These are phyloP conservation scores for Aselliscus stoliczkanus DNA, from an alignment of 2,797 vertebrate genomes.

Conservation along the genomic window DNA sequence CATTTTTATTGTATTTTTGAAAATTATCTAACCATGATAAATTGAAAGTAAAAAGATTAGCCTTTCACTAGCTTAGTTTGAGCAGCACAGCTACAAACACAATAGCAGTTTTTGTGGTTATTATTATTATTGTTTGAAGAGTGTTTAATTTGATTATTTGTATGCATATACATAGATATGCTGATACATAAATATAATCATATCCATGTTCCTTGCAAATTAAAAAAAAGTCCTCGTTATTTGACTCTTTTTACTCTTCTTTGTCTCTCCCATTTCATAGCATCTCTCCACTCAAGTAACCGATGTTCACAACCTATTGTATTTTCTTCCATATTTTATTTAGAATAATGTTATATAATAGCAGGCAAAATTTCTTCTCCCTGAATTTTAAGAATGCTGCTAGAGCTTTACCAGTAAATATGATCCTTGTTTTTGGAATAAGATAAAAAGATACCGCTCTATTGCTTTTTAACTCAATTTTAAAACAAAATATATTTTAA, in stretches of 20 bases:
- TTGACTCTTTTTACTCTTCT: not conserved
- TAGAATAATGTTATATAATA: not conserved
- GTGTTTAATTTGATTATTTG: not conserved
- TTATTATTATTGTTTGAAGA: not conserved
- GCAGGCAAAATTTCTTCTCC: not conserved
- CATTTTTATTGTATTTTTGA: not conserved
- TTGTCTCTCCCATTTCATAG: not conserved
- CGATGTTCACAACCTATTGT: not conserved
- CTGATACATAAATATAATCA: not conserved
- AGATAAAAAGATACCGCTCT: not conserved
- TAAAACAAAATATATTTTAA: not conserved
- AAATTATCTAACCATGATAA: not conserved
- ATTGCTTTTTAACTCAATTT: not conserved
- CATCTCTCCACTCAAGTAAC: not conserved
- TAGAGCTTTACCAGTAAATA: not conserved
- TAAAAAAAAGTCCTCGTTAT: not conserved
- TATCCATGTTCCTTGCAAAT: not conserved
- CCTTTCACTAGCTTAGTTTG: not conserved
- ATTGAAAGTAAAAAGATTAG: not conserved
- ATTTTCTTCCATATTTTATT: not conserved
- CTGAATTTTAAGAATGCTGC: not conserved
- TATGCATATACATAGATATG: too few relatives aligned
- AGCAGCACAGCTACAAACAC: not conserved
- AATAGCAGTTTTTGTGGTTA: not conserved
- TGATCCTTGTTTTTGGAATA: not conserved